phyloP scores from a whole-genome alignment of 2,113 vertebrate genomes.

The Cervus canadensis region DNA sequence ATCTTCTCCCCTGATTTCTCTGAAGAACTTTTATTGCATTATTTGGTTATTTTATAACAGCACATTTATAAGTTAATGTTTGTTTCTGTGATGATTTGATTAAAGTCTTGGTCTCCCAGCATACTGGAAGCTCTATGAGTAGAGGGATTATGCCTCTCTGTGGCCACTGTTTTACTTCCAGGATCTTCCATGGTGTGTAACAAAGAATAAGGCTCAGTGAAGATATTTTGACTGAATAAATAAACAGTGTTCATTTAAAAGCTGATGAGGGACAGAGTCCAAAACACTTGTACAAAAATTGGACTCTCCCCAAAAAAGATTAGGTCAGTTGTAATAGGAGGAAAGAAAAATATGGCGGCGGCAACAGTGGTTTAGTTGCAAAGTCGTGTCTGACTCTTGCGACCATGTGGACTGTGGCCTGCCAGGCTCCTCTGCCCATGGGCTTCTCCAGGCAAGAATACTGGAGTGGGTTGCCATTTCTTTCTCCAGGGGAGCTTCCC shows the following conservation, averaged over 20 bases:
- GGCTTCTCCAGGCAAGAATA: not conserved
- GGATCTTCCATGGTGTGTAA: not conserved
- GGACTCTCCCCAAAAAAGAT: not conserved
- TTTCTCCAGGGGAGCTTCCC: not conserved
- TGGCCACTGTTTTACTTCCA: not conserved
- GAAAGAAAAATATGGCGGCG: fast-evolving
- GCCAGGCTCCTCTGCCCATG: not conserved
- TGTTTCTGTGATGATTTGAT: not conserved
- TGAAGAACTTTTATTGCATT: not conserved
- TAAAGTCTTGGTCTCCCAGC: not conserved
- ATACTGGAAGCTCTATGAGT: not conserved
- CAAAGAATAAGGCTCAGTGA: not conserved
- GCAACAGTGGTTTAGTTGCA: fast-evolving
- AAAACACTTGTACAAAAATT: not conserved
- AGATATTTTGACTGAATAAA: not conserved
- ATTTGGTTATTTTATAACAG: not conserved
- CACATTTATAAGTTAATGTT: not conserved
- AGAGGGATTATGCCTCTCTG: not conserved
- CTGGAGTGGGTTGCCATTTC: not conserved
- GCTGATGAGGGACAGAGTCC: not conserved
- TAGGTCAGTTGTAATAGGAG: not conserved
- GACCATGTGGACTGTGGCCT: not conserved
- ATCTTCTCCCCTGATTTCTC: not conserved
- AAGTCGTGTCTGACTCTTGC: fast-evolving
- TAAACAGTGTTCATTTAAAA: not conserved